These are phyloP conservation scores for Holcopasites calliopsidis DNA, from an alignment of 1,140 invertebrate genomes.

Conservation along the genomic window DNA sequence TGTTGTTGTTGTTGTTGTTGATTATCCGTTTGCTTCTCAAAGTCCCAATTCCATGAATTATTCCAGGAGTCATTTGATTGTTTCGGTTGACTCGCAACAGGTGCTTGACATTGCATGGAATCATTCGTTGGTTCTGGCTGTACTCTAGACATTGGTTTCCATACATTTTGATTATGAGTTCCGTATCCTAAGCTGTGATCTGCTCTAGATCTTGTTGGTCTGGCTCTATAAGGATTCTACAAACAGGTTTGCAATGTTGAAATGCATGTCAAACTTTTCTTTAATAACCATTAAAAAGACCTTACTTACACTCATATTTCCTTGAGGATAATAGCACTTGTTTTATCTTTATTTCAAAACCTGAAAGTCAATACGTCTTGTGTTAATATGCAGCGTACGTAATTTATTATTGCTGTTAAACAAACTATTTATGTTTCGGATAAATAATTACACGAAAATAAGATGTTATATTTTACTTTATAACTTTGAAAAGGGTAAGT, in stretches of 20 bases:
- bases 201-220: constrained; percentile 66
- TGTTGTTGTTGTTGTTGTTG: constrained; percentile 43
- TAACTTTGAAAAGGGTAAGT: neutral
- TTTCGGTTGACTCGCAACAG: constrained; percentile 61
- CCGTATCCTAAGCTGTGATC: constrained; percentile 70
- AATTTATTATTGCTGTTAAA: neutral
- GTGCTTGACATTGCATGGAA: constrained; percentile 51
- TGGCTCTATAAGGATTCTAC: constrained; percentile 75
- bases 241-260: constrained; percentile 25
- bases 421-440: neutral
- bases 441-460: neutral
- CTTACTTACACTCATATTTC: constrained; percentile 74
- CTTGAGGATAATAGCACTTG: constrained; percentile 48
- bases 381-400: neutral
- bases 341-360: constrained; percentile 60
- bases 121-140: constrained; percentile 49
- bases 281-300: neutral
- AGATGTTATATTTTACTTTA: no score
- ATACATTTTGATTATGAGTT: constrained; percentile 71
- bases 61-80: constrained; percentile 72
- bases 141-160: constrained; percentile 62
- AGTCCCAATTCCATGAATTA: constrained; percentile 77
- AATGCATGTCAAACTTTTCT: neutral
- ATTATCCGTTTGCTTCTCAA: constrained; percentile 70
- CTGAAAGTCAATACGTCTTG: constrained; percentile 60